phyloP scores from a whole-genome alignment of 2,888 invertebrate species.

The Drosophila mimetica region DNA sequence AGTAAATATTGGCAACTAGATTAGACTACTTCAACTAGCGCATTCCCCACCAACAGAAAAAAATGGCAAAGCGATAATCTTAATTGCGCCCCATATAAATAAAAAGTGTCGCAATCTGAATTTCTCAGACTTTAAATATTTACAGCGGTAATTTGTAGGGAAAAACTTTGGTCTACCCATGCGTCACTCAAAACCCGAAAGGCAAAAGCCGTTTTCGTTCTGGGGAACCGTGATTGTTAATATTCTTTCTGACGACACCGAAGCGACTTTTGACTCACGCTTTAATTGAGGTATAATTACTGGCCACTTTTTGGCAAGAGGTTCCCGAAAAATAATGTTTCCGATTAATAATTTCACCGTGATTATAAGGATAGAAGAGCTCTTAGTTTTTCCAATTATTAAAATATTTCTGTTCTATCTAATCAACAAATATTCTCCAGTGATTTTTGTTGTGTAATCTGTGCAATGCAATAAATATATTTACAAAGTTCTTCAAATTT shows the following conservation, averaged over 20 bases:
- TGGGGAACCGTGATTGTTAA: conserved; percentile 24
- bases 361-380: too few species aligned
- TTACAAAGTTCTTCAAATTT: background rate
- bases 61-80: background rate
- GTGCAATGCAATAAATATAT: background rate
- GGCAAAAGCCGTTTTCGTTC: conserved; percentile 5
- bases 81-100: background rate
- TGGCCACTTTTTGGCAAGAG: background rate
- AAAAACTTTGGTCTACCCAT: conserved; percentile 23
- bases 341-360: background rate
- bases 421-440: too few species aligned
- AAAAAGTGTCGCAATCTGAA: conserved; percentile 1
- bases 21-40: conserved; percentile 11
- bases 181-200: conserved; percentile 29
- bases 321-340: background rate
- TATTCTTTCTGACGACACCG: conserved; percentile 2
- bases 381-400: too few species aligned
- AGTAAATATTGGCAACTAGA: conserved; percentile 27
- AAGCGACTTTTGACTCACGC: conserved; percentile 15
- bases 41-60: too few species aligned
- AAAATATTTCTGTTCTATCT: too few species aligned
- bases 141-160: conserved; percentile 26
- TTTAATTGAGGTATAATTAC: conserved; percentile 8
- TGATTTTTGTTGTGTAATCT: too few species aligned
- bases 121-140: conserved; percentile 28